A percentile compares a stretch with the other conserved stretches of the same genome.
These are phyloP conservation scores for Anoplophora glabripennis DNA, from an alignment of 1,140 invertebrate species.

Conservation along the genomic window DNA sequence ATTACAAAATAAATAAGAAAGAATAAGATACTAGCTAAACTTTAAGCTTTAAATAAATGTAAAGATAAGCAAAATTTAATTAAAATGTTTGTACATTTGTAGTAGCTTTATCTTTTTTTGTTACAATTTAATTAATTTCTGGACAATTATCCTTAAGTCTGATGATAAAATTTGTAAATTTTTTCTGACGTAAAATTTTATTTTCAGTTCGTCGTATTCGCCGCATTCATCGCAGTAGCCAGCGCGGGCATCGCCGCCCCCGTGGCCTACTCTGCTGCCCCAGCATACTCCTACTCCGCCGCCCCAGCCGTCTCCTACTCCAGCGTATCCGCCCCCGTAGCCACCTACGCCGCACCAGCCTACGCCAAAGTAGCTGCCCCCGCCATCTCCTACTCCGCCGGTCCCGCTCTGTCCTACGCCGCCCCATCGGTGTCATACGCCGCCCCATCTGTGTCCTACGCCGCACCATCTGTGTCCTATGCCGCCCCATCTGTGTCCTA, in stretches of 20 bases:
- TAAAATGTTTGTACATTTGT: too few relatives aligned
- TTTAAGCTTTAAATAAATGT: too few relatives aligned
- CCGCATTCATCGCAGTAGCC: conserved; percentile 18
- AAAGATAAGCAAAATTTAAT: too few relatives aligned
- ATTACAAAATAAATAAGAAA: too few relatives aligned
- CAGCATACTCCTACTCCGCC: conserved; percentile 31
- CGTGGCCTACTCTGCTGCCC: conserved; percentile 22
- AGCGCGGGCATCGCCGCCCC: conserved; percentile 29
- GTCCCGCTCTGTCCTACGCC: background rate
- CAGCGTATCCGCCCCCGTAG: conserved; percentile 22
- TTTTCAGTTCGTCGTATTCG: conserved; percentile 19
- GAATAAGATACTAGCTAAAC: too few relatives aligned
- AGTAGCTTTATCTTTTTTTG: too few relatives aligned
- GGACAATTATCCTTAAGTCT: too few relatives aligned
- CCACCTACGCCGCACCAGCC: conserved; percentile 4
- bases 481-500: conserved; percentile 18
- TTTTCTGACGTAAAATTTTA: background rate
- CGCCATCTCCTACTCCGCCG: background rate
- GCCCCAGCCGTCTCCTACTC: conserved; percentile 52
- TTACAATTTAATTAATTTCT: too few relatives aligned
- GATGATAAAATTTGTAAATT: too few relatives aligned
- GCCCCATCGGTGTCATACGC: conserved; percentile 1
- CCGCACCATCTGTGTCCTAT: conserved; percentile 1
- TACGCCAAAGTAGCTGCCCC: background rate
- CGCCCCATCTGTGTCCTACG: conserved; percentile 10